phyloP scores from a whole-genome alignment of 2,888 invertebrate species.

The Drosophila tanythrix region DNA sequence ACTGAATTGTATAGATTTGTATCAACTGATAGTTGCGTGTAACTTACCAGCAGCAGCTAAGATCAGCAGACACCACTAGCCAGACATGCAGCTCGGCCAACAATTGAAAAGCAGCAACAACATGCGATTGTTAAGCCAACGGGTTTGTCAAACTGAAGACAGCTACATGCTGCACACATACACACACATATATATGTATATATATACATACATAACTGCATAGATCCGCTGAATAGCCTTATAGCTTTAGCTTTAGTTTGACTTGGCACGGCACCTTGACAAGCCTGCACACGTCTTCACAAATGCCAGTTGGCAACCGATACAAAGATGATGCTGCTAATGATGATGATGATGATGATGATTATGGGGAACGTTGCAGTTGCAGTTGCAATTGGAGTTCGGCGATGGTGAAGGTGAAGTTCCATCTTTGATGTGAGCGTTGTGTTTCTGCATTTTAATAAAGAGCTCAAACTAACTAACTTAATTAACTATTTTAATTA shows the following conservation, averaged over 20 bases:
- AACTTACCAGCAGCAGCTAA: conserved; percentile 41
- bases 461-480: not conserved
- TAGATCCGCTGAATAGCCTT: conserved; percentile 27
- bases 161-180: conserved; percentile 28
- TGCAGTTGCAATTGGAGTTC: conserved; percentile 18
- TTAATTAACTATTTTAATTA: not conserved
- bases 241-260: conserved; percentile 24
- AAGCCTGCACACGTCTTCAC: conserved; percentile 68
- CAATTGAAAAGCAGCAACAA: conserved; percentile 43
- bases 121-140: conserved; percentile 59
- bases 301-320: conserved; percentile 56
- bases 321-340: conserved; percentile 7
- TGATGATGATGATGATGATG: conserved; percentile 3
- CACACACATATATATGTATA: not conserved
- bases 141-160: conserved; percentile 73
- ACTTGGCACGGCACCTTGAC: conserved; percentile 67
- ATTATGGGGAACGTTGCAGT: conserved; percentile 5
- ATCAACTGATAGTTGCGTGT: conserved; percentile 72
- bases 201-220: conserved; percentile 20
- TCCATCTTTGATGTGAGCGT: conserved; percentile 1
- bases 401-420: conserved; percentile 3
- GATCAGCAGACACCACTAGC: conserved; percentile 20
- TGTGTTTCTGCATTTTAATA: not conserved
- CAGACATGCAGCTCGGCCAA: conserved; percentile 47
- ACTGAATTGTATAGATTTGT: conserved; percentile 71